Conservation (phyloP, 2,797 vertebrate genomes). For the Pyrrhura leucotis region DNA sequence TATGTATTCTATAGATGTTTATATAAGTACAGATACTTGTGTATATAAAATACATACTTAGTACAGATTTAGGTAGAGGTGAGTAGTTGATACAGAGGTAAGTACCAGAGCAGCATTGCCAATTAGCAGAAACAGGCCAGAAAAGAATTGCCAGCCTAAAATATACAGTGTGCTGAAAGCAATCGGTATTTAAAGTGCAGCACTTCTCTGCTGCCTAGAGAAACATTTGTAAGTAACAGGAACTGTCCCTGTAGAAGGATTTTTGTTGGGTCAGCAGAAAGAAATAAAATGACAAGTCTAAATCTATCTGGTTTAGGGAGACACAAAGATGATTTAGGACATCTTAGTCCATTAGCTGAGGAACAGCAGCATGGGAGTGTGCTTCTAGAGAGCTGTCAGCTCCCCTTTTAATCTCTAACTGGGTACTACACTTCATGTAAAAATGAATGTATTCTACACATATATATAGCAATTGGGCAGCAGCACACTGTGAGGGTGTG, state of each 20-base stretch:
- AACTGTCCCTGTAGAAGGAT: neutral
- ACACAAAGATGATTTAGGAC: neutral
- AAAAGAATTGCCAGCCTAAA: conserved; percentile 10
- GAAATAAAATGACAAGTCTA: neutral
- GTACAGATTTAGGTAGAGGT: conserved; percentile 31
- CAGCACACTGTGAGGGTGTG: neutral
- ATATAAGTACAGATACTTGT: neutral
- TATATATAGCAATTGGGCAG: neutral
- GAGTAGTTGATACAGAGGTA: neutral
- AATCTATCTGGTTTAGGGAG: neutral
- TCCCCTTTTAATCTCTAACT: neutral
- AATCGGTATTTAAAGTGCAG: neutral
- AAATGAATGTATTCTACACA: neutral
- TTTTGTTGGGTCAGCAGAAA: neutral
- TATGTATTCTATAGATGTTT: neutral
- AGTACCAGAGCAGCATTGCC: conserved; percentile 65
- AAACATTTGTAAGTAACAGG: neutral
- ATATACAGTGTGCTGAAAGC: neutral
- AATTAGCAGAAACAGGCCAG: conserved; percentile 50
- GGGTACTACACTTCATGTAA: neutral
- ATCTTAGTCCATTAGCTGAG: neutral
- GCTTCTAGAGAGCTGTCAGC: neutral
- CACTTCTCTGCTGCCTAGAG: neutral
- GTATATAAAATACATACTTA: neutral
- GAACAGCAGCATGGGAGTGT: neutral